Base-by-base conservation (phyloP, 2,888 invertebrate genomes). In the Phoenoteleia sp. region DNA sequence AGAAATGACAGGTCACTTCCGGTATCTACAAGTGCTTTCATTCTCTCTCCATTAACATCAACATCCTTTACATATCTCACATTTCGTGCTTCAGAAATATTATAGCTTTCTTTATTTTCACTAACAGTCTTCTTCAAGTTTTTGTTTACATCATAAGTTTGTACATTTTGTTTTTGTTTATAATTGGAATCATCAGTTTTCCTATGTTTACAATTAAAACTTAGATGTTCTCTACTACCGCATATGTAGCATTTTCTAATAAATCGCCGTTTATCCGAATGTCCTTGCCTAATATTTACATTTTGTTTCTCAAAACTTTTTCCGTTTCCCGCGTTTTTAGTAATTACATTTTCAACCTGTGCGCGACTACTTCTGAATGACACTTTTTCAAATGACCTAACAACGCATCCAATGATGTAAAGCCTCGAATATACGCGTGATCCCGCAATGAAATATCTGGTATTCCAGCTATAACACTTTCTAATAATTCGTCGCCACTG, bases 121-220 rank as follows among this genome's bases (percentile, higher is more conserved):
- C 5, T 54, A n/a, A n/a, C n/a, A n/a, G n/a, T n/a, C n/a, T 27
- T 54, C n/a, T 23, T n/a, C 0, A 27, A 27, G 9, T 27, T 27
- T 27, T 27, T 54, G 5, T 27, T n/a, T 1, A 15, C 27, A 25
- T 27, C 5, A 27, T 54, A 3, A 15, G 3, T n/a, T 15, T 27
- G 27, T 3, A 29, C 23, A 29, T 54, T 17, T 27, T 27, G 27
- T 29, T 6, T 54, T 11, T 54, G 17, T 15, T 17, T 17, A 47
- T 21, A 17, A 17, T 17, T 21, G 4, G 15, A 5, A 19, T 47
- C 39, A 39, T 39, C n/a, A 13, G 7, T 39, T 39, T 39, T 9
- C n/a, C n/a, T 39, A 39, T 11, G n/a, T 39, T 17, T 47, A 47
- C 47, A 47, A 47, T 47, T 47, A 47, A 47, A 47, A 47, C 47